Base-by-base conservation (phyloP, 2,797 vertebrate genomes). In the Siniperca undulata region DNA sequence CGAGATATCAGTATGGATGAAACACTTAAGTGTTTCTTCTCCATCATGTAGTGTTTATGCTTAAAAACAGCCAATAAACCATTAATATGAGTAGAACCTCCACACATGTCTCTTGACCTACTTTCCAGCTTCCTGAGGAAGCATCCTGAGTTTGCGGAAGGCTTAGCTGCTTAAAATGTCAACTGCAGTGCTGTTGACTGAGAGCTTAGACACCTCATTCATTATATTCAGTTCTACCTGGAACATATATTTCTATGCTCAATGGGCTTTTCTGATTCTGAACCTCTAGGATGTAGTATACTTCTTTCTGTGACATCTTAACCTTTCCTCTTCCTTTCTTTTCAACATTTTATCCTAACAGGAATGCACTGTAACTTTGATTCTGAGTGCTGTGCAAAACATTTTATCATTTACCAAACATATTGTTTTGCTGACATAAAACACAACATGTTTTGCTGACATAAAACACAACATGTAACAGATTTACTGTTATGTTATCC, bases 101-200 rank as follows among this genome's bases (percentile, higher is more conserved):
- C 13, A 53, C 30, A 46, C 67, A 20, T 74, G 81, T 82, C 36
- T 83, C 27, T 53, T 86, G 86, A 89, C 90, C 87, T 81, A 90
- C 77, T 90, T 92, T 80, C 58, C 58, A 58, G 62, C 80, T 90
- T 93, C 88, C 85, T 81, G 78, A 70, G 70, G 81, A 90, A 86
- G 71, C 1, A 5, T 67, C 12, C 55, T 42, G 44, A 52, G 83
- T 86, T 83, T 88, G 75, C 60, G 48, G 27, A 70, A 34, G 59
- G 60, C 64, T 82, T 74, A 44, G 61, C 52, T 66, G 40, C 65
- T 62, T 76, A 34, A 70, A n/a, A 80, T 61, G 50, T 83, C 58
- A 86, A 52, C 55, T 34, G 22, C 44, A 30, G 53, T 13, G 48
- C 40, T 72, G 67, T 72, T 81, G 64, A 78, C 76, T 60, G 16